phyloP scores from a whole-genome alignment of 1,140 invertebrate species.

The Zaprionus camerounensis region DNA sequence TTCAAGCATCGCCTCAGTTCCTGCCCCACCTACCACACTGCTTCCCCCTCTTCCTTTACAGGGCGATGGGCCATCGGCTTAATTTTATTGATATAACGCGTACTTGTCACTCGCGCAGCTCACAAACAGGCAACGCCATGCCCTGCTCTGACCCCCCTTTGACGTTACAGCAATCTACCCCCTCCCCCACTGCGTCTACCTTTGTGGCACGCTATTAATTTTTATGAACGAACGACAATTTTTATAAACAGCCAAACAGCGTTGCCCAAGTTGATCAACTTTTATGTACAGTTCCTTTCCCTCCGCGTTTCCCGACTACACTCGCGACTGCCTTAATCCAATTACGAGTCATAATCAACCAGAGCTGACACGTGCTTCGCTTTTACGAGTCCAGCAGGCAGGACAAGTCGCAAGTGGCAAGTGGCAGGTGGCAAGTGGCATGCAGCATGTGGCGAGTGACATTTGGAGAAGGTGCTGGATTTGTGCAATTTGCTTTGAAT shows the following conservation, averaged over 20 bases:
- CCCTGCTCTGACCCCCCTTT: no score
- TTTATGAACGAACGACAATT: conserved; percentile 33
- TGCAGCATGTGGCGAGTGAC: neutral
- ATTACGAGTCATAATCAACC: conserved; percentile 40
- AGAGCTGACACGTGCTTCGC: conserved; percentile 25
- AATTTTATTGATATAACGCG: conserved; percentile 81
- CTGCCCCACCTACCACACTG: neutral
- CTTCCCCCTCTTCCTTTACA: neutral
- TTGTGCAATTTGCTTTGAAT: conserved; percentile 20
- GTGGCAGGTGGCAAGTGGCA: neutral
- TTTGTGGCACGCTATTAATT: conserved; percentile 39
- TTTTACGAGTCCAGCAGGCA: conserved; percentile 18
- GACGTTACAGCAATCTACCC: neutral
- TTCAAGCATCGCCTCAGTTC: neutral
- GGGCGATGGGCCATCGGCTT: conserved; percentile 51
- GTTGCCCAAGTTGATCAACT: conserved; percentile 23
- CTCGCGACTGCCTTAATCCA: conserved; percentile 32
- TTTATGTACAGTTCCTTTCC: conserved; percentile 30
- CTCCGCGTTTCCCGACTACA: neutral
- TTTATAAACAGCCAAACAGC: conserved; percentile 27
- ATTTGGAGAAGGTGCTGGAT: conserved; percentile 8
- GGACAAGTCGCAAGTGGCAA: neutral
- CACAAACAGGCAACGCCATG: conserved; percentile 9
- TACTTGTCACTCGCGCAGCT: conserved; percentile 56
- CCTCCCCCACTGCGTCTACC: neutral